Conservation (phyloP, 2,113 vertebrate genomes). For the Neodon shergylaensis region DNA sequence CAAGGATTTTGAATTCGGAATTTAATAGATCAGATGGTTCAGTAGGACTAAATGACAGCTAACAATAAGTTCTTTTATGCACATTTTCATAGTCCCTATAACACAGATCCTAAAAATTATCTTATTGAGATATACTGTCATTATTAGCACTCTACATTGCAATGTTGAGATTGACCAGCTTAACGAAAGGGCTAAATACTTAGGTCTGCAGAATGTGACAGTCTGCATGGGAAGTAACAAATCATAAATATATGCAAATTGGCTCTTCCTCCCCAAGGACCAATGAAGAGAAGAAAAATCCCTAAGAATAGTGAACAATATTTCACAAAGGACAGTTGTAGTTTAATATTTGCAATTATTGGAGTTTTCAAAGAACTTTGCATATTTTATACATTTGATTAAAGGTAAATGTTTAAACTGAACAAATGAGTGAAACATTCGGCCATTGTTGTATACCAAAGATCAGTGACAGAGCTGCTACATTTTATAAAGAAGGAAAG, state of each 20-base stretch:
- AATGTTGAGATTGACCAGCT: not conserved
- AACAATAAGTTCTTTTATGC: conserved; percentile 51
- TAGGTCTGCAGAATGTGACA: not conserved
- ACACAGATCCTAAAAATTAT: not conserved
- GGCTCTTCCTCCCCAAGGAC: not conserved
- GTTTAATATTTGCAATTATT: not conserved
- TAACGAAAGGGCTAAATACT: not conserved
- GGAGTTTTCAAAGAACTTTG: not conserved
- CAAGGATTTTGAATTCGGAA: conserved; percentile 34
- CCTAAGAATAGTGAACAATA: not conserved
- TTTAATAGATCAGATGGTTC: conserved; percentile 14
- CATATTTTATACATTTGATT: conserved; percentile 10
- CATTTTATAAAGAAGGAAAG: conserved; percentile 42
- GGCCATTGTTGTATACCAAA: not conserved
- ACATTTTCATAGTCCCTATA: not conserved
- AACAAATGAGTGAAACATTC: not conserved
- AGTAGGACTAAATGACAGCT: conserved; percentile 22
- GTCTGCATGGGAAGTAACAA: too few species aligned
- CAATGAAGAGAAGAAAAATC: not conserved
- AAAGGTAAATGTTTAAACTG: conserved; percentile 50
- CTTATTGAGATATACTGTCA: not conserved
- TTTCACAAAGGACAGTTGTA: not conserved
- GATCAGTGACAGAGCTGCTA: not conserved
- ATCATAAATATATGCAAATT: not conserved
- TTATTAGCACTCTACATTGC: not conserved